Evolutionary conservation across 2,113 vertebrate genomes (phyloP), one percentile per base, ranked within the genome.

Genomic region (Atractosteus spatula): DNA sequence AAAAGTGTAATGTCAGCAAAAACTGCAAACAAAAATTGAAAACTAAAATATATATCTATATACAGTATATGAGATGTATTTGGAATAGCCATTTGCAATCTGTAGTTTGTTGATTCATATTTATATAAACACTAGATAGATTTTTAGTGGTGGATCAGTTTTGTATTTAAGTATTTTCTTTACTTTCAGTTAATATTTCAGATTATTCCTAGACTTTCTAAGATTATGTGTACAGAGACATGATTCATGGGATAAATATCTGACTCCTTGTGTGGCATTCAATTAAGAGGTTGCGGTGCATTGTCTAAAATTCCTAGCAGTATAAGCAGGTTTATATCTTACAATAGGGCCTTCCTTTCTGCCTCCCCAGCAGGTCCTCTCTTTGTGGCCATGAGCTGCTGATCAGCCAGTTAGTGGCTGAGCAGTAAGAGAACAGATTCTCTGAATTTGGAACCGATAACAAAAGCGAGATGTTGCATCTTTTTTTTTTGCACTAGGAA

Each of bases 401-500:
- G 16, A 16, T 45, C 7, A 16, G 14, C n/a, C 17, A 59, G 55
- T 43, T 3, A 42, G n/a, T n/a, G 14, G 16, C 29, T 66, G 43
- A 47, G 12, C 13, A 14, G 45, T 2, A 47, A 45, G 5, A 7
- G 8, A 7, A 66, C 4, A 7, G 5, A 10, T 7, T 29, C 29
- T 12, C 14, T 47, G 16, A 16, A 29, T 16, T 3, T 29, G 62
- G 62, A 29, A 13, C 62, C 17, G 41, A 8, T 42, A 65, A 42
- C 6, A 42, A 42, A 0, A 8, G 14, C 29, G 29, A 14, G 61
- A 3, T 55, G 66, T 44, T 71, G 14, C 29, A 41, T 71, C 13
- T 45, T 41, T 10, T 61, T 45, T 41, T 51, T 72, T 17, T 75
- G 3, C 71, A 45, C 1, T 81, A 99, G 97, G 87, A 94, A 91